Base-by-base conservation (phyloP, 2,888 invertebrate species). In the Ctena decussata region DNA sequence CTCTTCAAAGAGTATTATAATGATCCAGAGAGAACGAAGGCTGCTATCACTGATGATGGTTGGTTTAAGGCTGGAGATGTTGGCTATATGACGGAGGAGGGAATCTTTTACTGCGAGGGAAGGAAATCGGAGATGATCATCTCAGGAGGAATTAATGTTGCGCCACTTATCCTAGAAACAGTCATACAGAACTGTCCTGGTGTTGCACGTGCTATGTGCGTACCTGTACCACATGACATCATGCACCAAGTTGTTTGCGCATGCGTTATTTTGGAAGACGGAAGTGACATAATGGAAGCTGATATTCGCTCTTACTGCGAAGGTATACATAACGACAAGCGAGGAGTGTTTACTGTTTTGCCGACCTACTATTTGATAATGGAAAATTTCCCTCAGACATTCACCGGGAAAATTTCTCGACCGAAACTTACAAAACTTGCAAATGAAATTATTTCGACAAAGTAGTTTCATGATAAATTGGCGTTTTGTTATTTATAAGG, bases 211-310 rank as follows among this genome's bases (percentile, higher is more conserved):
- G 39, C 35, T 18, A 27, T 27, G 30, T 35, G 77, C 65, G 77
- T 84, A 2, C 84, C 84, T 11, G 53, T 84, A n/a, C 53, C 84
- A 0, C 60, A 84, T 27, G 53, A 76, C 11, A 30, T 35, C n/a
- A 44, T 71, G 24, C 69, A 57, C 35, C 84, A 84, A 53, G 77
- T 73, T 11, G 30, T 84, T 0, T 84, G 84, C 80, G 80, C 84
- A 39, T 84, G 84, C 73, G 77, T 84, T n/a, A 41, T 80, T 27
- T 30, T 21, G 0, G n/a, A 41, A 41, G 27, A 49, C 37, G 80
- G 77, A 53, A 44, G 32, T 65, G 69, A 73, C 72, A 49, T 80
- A 2, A 49, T 60, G 35, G 80, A 84, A 41, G 80, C 32, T 3
- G 44, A 53, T 0, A 12, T 84, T 0, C 30, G 41, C 30, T 57